phyloP scores from a whole-genome alignment of 2,113 vertebrate genomes.

The Melospiza georgiana region DNA sequence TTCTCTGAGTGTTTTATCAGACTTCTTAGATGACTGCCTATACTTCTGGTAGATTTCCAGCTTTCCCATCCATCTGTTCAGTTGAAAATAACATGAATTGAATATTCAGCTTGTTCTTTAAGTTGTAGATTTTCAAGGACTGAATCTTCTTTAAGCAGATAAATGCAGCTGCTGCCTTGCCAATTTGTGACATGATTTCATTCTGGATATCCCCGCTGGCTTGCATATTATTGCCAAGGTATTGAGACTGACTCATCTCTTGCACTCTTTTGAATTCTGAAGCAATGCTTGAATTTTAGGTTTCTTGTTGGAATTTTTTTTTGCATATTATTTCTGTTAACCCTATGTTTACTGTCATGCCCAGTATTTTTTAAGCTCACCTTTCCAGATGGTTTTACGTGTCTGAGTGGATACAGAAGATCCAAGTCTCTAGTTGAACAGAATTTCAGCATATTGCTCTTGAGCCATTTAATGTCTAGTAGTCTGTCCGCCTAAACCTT shows the following conservation, averaged over 20 bases:
- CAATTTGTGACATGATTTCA: slow-evolving; percentile 14
- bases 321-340: neutral
- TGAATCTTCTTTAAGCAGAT: slow-evolving; percentile 13
- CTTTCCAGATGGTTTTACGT: neutral
- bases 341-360: neutral
- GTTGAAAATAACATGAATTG: slow-evolving; percentile 48
- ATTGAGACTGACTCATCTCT: neutral
- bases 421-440: neutral
- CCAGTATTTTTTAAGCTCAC: neutral
- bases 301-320: neutral
- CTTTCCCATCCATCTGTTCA: slow-evolving; percentile 43
- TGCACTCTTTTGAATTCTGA: neutral
- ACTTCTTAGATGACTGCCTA: neutral
- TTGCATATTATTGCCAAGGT: neutral
- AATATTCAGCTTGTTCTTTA: slow-evolving; percentile 57
- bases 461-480: neutral
- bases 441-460: neutral
- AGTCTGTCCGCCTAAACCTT: neutral
- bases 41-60: slow-evolving; percentile 36
- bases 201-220: neutral
- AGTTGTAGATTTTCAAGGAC: neutral
- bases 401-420: neutral
- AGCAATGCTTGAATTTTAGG: neutral
- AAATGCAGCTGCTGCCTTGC: slow-evolving; percentile 2
- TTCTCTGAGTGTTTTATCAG: neutral